A percentile compares a stretch with the other conserved stretches of the same genome.
Conservation (phyloP, 1,140 invertebrate genomes). For the Caligus rogercresseyi region DNA sequence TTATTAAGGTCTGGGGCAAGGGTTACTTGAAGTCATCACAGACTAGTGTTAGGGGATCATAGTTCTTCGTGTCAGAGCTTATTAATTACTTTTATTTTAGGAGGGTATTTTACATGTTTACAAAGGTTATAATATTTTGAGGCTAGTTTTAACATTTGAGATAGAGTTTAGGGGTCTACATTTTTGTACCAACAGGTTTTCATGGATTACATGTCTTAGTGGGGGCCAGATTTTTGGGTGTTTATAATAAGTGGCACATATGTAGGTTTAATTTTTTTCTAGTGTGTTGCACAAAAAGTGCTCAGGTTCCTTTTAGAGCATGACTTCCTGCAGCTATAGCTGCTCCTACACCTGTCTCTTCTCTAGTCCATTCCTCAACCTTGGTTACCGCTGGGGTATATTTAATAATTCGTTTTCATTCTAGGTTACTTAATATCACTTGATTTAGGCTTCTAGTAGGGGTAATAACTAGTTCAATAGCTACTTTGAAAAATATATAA, state of each 20-base stretch:
- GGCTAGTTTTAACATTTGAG: background rate
- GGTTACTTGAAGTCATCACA: background rate
- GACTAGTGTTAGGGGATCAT: background rate
- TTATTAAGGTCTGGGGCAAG: background rate
- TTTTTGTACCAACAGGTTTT: background rate
- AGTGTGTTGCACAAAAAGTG: conserved; percentile 46
- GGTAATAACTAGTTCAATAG: background rate
- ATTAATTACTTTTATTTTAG: background rate
- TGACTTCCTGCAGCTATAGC: conserved; percentile 48
- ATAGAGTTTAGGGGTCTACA: background rate
- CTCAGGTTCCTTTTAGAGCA: conserved; percentile 49
- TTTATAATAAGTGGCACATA: too few species aligned
- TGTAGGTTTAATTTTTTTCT: too few species aligned
- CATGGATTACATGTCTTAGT: background rate
- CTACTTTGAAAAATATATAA: conserved; percentile 15
- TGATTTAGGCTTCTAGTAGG: conserved; percentile 1
- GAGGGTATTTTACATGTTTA: background rate
- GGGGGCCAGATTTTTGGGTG: background rate
- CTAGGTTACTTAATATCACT: background rate
- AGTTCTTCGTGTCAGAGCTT: background rate
- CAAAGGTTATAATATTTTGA: background rate
- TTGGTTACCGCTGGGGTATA: conserved; percentile 50
- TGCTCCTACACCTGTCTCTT: conserved; percentile 46
- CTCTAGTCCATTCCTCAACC: conserved; percentile 53
- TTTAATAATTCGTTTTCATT: conserved; percentile 41